Evolutionary conservation across 1,140 invertebrate species (phyloP).

Genomic region (Ostrea denselamellosa): DNA sequence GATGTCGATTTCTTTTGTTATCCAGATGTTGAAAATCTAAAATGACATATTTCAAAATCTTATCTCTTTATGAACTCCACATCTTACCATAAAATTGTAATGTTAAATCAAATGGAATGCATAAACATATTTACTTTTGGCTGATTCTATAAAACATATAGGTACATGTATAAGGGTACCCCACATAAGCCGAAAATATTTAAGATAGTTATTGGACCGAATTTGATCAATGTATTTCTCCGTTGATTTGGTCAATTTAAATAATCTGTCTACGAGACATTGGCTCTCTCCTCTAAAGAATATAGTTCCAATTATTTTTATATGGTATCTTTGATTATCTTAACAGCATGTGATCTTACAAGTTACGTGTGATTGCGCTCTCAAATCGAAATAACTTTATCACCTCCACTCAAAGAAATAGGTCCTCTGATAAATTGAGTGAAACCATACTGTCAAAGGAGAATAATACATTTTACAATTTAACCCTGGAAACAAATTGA

Average conservation of each 20-base stretch:
- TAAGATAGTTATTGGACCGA: background rate
- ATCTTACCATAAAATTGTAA: background rate
- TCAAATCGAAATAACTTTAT: background rate
- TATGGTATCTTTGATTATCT: conserved; percentile 14
- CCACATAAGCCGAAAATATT: no score
- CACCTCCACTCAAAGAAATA: conserved; percentile 37
- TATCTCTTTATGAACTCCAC: background rate
- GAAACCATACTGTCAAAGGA: conserved; percentile 13
- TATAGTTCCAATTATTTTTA: conserved; percentile 2
- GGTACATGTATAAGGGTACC: no score
- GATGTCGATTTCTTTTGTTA: background rate
- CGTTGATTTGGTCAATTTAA: background rate
- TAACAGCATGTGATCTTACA: conserved; percentile 5
- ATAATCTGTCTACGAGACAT: background rate
- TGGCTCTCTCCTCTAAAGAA: background rate
- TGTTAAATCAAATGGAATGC: no score
- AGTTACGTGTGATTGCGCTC: conserved; percentile 5
- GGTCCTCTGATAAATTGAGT: conserved; percentile 11
- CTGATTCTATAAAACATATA: no score
- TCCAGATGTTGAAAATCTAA: background rate
- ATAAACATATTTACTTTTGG: no score
- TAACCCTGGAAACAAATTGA: conserved; percentile 22
- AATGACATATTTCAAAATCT: background rate
- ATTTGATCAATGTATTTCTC: background rate
- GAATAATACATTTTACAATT: conserved; percentile 26